Conservation (phyloP, 2,113 vertebrate species). For the Elanus axillaris region DNA sequence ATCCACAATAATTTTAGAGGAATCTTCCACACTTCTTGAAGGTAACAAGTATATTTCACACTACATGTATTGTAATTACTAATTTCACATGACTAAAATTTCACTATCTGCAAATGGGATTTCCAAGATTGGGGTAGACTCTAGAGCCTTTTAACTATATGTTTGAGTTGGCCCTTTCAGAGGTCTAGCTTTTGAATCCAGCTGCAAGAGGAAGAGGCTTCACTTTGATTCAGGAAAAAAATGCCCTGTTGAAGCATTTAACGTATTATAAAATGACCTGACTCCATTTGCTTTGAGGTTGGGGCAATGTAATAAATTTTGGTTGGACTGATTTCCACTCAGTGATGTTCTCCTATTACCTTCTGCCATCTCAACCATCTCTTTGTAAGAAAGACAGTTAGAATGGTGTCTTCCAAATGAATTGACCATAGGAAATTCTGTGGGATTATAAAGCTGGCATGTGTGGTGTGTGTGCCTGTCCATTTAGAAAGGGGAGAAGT, state of each 20-base stretch:
- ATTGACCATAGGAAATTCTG: neutral
- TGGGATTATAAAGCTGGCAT: neutral
- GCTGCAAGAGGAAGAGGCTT: neutral
- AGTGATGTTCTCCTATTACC: neutral
- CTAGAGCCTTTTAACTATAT: neutral
- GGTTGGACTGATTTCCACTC: neutral
- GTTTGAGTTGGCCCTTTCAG: neutral
- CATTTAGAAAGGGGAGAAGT: neutral
- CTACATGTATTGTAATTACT: neutral
- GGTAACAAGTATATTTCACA: neutral
- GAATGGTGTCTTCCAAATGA: neutral
- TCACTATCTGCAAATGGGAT: neutral
- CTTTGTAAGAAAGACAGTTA: neutral
- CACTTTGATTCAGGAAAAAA: neutral
- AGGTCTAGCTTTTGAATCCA: neutral
- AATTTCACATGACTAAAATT: neutral
- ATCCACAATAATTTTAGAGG: neutral
- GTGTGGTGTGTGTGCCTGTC: neutral
- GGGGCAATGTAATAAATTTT: neutral
- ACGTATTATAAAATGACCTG: neutral
- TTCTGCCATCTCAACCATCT: neutral
- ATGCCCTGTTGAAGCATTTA: neutral
- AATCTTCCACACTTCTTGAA: neutral
- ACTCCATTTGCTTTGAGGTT: neutral
- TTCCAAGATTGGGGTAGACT: neutral